Base-by-base conservation (phyloP, 2,113 vertebrate species). In the Pipa parva region DNA sequence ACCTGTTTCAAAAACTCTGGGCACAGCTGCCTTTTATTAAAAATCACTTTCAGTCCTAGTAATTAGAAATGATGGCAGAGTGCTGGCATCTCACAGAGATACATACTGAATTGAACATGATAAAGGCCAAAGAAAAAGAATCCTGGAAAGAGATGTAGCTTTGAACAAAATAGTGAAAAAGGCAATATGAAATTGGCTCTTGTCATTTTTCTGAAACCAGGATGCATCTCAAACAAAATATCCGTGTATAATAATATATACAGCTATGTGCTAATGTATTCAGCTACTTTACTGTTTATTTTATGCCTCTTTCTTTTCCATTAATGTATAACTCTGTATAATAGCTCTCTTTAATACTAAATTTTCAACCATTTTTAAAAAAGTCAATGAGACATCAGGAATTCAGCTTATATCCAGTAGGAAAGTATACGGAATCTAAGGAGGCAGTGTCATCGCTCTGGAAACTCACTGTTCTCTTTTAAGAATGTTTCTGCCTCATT, bases 61-160 rank as follows among this genome's bases (percentile, higher is more conserved):
- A 57, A 68, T 68, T 59, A 52, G 26, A 60, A 49, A 55, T 27
- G 13, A 45, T 18, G 46, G 21, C 57, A 17, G 31, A 27, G 13
- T 15, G 27, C 24, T 57, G 27, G 46, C 22, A 13, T 28, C 22
- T 59, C 24, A 51, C 46, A 5, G 45, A 17, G 55, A 60, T 18
- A 33, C 56, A 68, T 51, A 60, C 37, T 68, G 31, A 51, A 52
- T 39, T 51, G 31, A 68, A 17, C 45, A 59, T 18, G 57, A 59
- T 59, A 52, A 68, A 68, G 25, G 33, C 56, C 39, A 56, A 49
- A 27, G 29, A 68, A 68, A 36, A 51, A 45, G 59, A 28, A 5
- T 31, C 46, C 60, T 45, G 65, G 24, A 60, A 60, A 24, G 2
- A n/a, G 39, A n/a, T 42, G 6, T 6, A n/a, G 13, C 17, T 3